phyloP scores from a whole-genome alignment of 2,113 vertebrate species.

The Megaptera novaeangliae region DNA sequence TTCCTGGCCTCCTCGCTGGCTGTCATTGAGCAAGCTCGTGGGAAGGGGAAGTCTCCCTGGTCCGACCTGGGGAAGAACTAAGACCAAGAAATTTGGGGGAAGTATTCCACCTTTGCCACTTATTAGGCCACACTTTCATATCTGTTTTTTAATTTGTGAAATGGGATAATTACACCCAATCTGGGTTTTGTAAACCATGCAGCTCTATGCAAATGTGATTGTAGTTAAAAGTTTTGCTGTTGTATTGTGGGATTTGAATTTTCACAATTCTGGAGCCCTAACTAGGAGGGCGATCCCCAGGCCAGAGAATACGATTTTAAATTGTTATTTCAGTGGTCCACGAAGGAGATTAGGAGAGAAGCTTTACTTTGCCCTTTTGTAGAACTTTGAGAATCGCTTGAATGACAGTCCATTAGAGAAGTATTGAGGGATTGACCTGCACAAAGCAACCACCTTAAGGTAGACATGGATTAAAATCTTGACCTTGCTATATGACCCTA shows the following conservation, averaged over 20 bases:
- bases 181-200: not conserved
- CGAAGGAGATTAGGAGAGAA: not conserved
- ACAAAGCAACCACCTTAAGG: not conserved
- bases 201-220: not conserved
- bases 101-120: not conserved
- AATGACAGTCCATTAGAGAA: not conserved
- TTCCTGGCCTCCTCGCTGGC: not conserved
- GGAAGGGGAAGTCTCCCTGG: not conserved
- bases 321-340: not conserved
- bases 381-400: not conserved
- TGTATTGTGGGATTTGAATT: not conserved
- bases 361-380: not conserved
- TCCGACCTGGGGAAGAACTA: not conserved
- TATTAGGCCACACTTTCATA: not conserved
- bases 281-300: not conserved
- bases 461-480: not conserved
- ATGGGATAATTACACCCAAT: not conserved
- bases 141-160: constrained; percentile 28
- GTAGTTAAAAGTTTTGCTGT: not conserved
- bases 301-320: not conserved
- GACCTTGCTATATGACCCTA: not conserved
- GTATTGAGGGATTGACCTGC: not conserved
- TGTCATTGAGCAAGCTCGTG: not conserved
- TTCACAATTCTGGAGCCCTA: not conserved
- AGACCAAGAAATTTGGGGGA: not conserved